Percentiles rank a stretch among this genome's conserved stretches.
phyloP scores from a whole-genome alignment of 2,797 vertebrate genomes.

The Phalloptychus januarius region DNA sequence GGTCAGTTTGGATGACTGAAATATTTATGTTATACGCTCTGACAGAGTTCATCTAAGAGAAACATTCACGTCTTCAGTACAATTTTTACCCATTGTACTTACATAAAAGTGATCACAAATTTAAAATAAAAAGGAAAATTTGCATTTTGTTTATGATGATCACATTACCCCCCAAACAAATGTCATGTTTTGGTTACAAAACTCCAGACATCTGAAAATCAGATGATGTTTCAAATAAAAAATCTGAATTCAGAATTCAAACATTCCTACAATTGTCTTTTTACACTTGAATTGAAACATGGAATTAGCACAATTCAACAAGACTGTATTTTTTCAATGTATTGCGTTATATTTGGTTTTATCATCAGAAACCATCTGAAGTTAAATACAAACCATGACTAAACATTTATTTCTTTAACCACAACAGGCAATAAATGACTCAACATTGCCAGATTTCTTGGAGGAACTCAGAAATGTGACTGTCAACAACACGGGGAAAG shows the following conservation, averaged over 20 bases:
- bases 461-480: background rate
- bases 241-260: background rate
- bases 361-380: background rate
- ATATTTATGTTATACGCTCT: background rate
- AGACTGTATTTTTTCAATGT: background rate
- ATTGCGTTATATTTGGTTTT: too few relatives aligned
- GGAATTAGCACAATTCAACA: background rate
- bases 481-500: rapidly evolving
- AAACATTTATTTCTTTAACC: background rate
- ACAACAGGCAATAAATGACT: background rate
- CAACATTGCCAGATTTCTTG: constrained; percentile 66
- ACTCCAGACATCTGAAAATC: background rate
- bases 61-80: background rate
- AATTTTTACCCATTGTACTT: background rate
- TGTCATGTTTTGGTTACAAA: background rate
- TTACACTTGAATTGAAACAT: background rate
- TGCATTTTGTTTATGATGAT: background rate
- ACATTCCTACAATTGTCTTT: background rate
- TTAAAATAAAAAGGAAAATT: background rate
- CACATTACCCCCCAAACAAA: background rate
- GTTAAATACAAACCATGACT: background rate
- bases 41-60: background rate
- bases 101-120: background rate
- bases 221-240: background rate
- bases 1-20: background rate